Conservation (phyloP, 1,140 invertebrate species). For the Battus philenor region DNA sequence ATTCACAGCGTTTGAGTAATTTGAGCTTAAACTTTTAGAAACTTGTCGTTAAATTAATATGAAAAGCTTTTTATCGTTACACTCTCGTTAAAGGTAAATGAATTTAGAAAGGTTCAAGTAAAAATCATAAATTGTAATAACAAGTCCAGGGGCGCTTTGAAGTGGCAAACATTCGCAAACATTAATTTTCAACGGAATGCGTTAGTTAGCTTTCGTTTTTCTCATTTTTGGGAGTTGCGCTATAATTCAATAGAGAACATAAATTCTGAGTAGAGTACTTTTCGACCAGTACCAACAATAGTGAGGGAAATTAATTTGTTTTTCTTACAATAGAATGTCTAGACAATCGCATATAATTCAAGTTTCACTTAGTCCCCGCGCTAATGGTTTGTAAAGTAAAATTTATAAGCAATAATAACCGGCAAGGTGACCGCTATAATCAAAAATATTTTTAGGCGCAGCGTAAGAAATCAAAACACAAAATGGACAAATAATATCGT, state of each 20-base stretch:
- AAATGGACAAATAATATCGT: too few relatives aligned
- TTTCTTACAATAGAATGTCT: conserved; percentile 71
- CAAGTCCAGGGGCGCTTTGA: conserved; percentile 23
- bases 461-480: too few relatives aligned
- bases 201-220: conserved; percentile 53
- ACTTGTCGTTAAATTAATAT: too few relatives aligned
- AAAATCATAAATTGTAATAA: conserved; percentile 26
- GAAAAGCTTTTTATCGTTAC: conserved; percentile 2
- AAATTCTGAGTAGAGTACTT: conserved; percentile 59
- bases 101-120: conserved; percentile 20
- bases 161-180: conserved; percentile 31
- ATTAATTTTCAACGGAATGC: conserved; percentile 38
- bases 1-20: too few relatives aligned
- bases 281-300: conserved; percentile 51
- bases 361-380: conserved; percentile 63
- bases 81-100: neutral
- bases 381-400: conserved; percentile 51
- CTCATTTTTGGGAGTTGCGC: conserved; percentile 42
- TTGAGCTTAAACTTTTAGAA: too few relatives aligned
- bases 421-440: conserved; percentile 33
- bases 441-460: neutral
- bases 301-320: conserved; percentile 70
- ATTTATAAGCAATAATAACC: conserved; percentile 51
- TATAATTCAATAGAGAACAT: conserved; percentile 63
- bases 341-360: conserved; percentile 72